phyloP scores from a whole-genome alignment of 2,113 vertebrate species.

The Campylomormyrus tamandua region DNA sequence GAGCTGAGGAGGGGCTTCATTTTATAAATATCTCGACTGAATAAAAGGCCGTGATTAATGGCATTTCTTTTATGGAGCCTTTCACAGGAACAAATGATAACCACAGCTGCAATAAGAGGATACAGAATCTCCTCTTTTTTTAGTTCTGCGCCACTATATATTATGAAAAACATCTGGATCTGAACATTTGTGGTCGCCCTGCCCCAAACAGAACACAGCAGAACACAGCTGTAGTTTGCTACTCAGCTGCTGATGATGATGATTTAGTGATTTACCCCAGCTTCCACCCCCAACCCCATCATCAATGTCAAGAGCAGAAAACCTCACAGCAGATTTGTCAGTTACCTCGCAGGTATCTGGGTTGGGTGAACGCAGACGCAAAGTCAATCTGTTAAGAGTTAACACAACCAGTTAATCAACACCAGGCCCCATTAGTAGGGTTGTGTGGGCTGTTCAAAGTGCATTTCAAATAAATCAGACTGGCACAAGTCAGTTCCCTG shows the following conservation, averaged over 20 bases:
- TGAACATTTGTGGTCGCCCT: neutral
- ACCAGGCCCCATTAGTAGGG: neutral
- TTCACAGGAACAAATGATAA: neutral
- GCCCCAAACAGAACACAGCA: neutral
- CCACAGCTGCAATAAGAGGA: neutral
- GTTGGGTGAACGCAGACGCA: neutral
- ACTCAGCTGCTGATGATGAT: neutral
- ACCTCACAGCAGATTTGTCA: neutral
- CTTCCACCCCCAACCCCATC: neutral
- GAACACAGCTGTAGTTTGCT: neutral
- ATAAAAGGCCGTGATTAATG: neutral
- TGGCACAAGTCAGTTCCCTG: neutral
- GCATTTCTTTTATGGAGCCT: neutral
- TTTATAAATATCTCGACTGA: neutral
- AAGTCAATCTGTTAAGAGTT: neutral
- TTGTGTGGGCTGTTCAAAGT: neutral
- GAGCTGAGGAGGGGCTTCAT: neutral
- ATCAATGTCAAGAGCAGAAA: neutral
- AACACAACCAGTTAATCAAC: constrained; percentile 7
- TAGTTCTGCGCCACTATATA: neutral
- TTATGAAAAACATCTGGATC: neutral
- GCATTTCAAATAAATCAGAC: neutral
- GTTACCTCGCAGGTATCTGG: neutral
- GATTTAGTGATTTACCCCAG: neutral
- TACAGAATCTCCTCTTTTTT: neutral